Base-by-base conservation (phyloP, 2,888 invertebrate species). In the Chydorus sphaericus region DNA sequence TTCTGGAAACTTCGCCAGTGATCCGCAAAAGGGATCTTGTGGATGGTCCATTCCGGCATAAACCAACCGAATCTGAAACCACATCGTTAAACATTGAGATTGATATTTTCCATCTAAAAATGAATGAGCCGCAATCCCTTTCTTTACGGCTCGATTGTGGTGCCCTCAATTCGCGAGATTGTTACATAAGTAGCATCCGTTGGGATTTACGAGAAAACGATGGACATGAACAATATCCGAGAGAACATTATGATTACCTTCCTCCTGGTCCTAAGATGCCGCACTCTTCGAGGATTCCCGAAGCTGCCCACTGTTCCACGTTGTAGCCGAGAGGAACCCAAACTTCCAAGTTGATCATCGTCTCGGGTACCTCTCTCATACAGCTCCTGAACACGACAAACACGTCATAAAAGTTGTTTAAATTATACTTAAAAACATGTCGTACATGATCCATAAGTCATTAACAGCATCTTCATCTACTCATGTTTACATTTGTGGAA, bases 341-440 rank as follows among this genome's bases (percentile, higher is more conserved):
- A 0, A 82, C 79, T 66, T 83, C 85, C 64, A 85, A 68, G 66
- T 85, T 83, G 18, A 85, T 65, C 70, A 71, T 71, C 10, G 69
- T 66, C 51, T 66, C 65, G 16, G 71, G 71, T 11, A 68, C 44
- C n/a, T n/a, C n/a, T n/a, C n/a, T n/a, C n/a, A n/a, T n/a, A n/a
- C n/a, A n/a, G n/a, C n/a, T n/a, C n/a, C n/a, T n/a, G n/a, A n/a
- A n/a, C n/a, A n/a, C n/a, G n/a, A n/a, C n/a, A n/a, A n/a, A n/a
- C n/a, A n/a, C n/a, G n/a, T n/a, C n/a, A n/a, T n/a, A n/a, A n/a
- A n/a, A n/a, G n/a, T n/a, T n/a, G n/a, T n/a, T n/a, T n/a, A n/a
- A n/a, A n/a, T n/a, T n/a, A n/a, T n/a, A n/a, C n/a, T n/a, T n/a
- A n/a, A n/a, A n/a, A n/a, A n/a, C n/a, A n/a, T n/a, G n/a, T n/a